These are phyloP conservation scores for Sycophila sp. DNA, from an alignment of 1,140 invertebrate species.

Conservation along the genomic window DNA sequence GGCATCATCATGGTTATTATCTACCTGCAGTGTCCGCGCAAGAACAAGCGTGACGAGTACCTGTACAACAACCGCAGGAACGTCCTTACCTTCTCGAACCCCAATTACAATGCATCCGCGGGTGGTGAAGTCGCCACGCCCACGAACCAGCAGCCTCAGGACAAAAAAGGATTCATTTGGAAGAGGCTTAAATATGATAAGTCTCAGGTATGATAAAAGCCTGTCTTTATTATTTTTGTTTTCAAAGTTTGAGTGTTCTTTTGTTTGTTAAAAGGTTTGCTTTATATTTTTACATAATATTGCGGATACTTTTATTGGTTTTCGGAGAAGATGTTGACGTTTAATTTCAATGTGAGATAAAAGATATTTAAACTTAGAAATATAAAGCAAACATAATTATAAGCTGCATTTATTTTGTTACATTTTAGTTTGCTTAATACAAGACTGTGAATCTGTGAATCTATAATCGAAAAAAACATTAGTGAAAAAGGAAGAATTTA, in stretches of 20 bases:
- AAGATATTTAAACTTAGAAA: too few species aligned
- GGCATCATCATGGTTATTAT: constrained; percentile 57
- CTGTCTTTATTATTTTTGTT: not conserved
- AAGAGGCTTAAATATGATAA: constrained; percentile 78
- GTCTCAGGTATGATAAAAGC: constrained; percentile 67
- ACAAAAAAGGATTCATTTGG: constrained; percentile 75
- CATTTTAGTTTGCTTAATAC: too few species aligned
- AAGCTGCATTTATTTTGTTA: too few species aligned
- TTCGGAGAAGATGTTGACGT: too few species aligned
- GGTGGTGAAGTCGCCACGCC: constrained; percentile 51
- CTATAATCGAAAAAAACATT: too few species aligned
- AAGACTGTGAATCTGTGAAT: too few species aligned
- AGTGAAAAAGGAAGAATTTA: too few species aligned
- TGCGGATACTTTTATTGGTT: too few species aligned
- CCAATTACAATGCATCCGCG: constrained; percentile 78
- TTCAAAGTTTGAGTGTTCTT: not conserved
- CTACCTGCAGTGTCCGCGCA: constrained; percentile 68
- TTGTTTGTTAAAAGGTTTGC: too few species aligned
- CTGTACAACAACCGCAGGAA: constrained; percentile 71
- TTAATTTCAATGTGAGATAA: too few species aligned
- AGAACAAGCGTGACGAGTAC: constrained; percentile 69
- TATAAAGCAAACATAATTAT: too few species aligned
- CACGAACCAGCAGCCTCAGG: constrained; percentile 51
- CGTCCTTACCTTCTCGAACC: constrained; percentile 80
- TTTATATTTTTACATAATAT: too few species aligned